phyloP scores from a whole-genome alignment of 2,888 invertebrate genomes.

The Synanthedon myopaeformis region DNA sequence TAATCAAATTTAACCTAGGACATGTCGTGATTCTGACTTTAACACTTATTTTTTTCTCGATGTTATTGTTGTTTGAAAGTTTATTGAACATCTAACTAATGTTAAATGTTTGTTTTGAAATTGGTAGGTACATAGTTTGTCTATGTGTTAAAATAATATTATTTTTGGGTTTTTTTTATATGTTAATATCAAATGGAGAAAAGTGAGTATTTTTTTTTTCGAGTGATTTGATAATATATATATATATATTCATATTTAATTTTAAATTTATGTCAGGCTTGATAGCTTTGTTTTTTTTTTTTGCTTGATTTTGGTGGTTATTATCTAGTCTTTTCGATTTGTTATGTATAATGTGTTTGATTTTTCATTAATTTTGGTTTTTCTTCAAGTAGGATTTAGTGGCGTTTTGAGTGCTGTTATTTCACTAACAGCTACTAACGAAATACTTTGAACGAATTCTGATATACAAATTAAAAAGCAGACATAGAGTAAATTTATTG shows the following conservation, averaged over 20 bases:
- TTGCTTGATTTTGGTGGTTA: neutral
- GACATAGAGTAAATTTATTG: slow-evolving; percentile 1
- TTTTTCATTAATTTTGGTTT: slow-evolving; percentile 16
- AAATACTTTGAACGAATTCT: slow-evolving; percentile 52
- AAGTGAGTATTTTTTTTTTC: too few relatives aligned
- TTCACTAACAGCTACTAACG: slow-evolving; percentile 69
- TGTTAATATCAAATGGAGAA: neutral
- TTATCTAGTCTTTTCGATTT: too few relatives aligned
- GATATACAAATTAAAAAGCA: slow-evolving; percentile 5
- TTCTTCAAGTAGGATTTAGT: slow-evolving; percentile 10
- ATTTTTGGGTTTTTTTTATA: neutral
- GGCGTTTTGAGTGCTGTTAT: slow-evolving; percentile 57
- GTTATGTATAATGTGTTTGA: slow-evolving; percentile 2
- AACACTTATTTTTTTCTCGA: neutral
- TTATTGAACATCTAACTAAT: neutral
- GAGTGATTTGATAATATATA: too few relatives aligned
- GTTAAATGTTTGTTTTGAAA: neutral
- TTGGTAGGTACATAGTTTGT: neutral
- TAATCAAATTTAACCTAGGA: slow-evolving; percentile 27
- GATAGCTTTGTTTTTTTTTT: neutral
- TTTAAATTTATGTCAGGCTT: too few relatives aligned
- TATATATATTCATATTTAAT: too few relatives aligned
- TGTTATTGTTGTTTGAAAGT: neutral
- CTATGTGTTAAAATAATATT: neutral
- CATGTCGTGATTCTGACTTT: slow-evolving; percentile 3